These are phyloP conservation scores for Ellobius talpinus DNA, from an alignment of 2,113 vertebrate genomes.

Conservation along the genomic window DNA sequence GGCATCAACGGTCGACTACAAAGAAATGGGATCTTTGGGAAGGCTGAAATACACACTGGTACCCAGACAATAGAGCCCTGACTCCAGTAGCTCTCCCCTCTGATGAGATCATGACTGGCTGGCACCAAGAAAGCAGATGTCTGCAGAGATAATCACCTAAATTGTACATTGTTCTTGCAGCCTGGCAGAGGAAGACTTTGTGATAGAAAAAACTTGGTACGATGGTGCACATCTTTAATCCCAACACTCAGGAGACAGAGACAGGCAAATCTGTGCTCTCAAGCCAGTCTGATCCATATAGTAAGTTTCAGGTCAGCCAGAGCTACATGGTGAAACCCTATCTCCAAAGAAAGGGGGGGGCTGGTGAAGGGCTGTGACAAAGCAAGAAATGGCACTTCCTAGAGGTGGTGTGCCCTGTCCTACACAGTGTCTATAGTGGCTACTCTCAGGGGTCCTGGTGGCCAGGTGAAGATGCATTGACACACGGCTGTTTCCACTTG, in stretches of 20 bases:
- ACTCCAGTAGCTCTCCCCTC: background rate
- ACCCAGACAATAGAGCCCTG: background rate
- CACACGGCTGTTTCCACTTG: background rate
- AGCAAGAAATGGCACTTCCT: background rate
- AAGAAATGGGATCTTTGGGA: background rate
- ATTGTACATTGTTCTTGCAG: background rate
- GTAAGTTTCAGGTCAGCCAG: background rate
- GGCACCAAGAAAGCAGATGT: background rate
- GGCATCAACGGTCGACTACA: background rate
- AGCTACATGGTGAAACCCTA: background rate
- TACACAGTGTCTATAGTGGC: background rate
- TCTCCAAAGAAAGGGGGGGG: background rate
- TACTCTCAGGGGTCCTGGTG: background rate
- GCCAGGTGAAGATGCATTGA: background rate
- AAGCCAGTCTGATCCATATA: background rate
- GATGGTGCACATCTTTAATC: background rate
- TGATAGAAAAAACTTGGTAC: background rate
- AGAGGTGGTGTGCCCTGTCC: background rate
- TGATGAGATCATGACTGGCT: background rate
- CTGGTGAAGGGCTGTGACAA: background rate
- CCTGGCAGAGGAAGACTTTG: background rate
- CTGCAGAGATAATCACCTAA: background rate
- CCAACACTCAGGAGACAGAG: background rate
- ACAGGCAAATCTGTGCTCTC: background rate
- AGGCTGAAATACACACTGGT: background rate